Evolutionary conservation across 2,888 invertebrate genomes (phyloP).

Genomic region (Cetonia aurata): DNA sequence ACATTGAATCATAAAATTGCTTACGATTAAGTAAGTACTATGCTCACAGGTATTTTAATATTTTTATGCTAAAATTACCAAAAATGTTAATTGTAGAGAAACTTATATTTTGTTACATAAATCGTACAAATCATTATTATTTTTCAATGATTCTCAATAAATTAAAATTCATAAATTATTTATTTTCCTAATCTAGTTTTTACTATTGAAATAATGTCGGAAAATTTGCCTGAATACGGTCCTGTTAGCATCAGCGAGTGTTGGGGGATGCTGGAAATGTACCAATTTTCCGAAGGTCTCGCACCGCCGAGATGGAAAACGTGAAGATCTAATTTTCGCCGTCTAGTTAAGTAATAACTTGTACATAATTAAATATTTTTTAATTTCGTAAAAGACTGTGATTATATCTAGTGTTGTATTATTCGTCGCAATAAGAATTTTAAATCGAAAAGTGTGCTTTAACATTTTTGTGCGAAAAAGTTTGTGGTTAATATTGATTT

Average conservation of each 20-base stretch:
- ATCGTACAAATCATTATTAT: too few relatives aligned
- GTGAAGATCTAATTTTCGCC: constrained; percentile 57
- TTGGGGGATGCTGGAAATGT: constrained; percentile 60
- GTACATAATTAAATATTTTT: constrained; percentile 8
- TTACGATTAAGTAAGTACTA: too few relatives aligned
- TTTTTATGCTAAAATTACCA: too few relatives aligned
- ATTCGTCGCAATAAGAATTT: not conserved
- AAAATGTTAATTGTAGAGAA: too few relatives aligned
- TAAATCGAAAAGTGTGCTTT: constrained; percentile 13
- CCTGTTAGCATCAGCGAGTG: constrained; percentile 52
- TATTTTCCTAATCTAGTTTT: not conserved
- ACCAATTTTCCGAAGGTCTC: constrained; percentile 60
- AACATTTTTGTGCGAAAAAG: constrained; percentile 20
- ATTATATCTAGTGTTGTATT: constrained; percentile 10
- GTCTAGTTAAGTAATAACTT: constrained; percentile 48
- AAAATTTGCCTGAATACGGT: constrained; percentile 41
- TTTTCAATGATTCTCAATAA: constrained; percentile 3
- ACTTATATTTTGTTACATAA: too few relatives aligned
- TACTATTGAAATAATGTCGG: not conserved
- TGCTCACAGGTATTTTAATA: too few relatives aligned
- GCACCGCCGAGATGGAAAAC: constrained; percentile 63
- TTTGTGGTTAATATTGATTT: constrained; percentile 47
- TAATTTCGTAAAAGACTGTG: constrained; percentile 8
- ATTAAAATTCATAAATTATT: not conserved
- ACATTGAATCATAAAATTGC: too few relatives aligned